These are phyloP conservation scores for Ephestia elutella DNA, from an alignment of 1,140 invertebrate genomes.

Conservation along the genomic window DNA sequence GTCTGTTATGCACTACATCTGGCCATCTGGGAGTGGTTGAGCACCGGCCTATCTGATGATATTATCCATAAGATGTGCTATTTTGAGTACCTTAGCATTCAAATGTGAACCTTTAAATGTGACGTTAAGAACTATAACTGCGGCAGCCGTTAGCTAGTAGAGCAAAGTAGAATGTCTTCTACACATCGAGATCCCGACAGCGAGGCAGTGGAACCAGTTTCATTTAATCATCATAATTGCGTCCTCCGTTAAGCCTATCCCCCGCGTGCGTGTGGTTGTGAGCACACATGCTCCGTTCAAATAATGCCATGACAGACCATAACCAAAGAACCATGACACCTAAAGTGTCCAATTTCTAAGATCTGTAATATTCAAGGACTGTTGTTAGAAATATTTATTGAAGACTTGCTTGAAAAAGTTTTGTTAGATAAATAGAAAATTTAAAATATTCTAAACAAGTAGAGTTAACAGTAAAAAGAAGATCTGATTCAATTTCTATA, in stretches of 20 bases:
- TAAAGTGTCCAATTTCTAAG: no score
- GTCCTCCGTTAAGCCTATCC: slow-evolving; percentile 56
- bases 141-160: neutral
- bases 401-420: no score
- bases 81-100: neutral
- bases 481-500: no score
- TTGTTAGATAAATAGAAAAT: no score
- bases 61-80: neutral
- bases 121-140: neutral
- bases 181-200: slow-evolving; percentile 35
- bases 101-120: neutral
- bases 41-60: slow-evolving; percentile 16
- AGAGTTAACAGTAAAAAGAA: no score
- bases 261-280: slow-evolving; percentile 22
- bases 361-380: no score
- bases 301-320: neutral
- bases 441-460: no score
- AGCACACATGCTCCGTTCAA: slow-evolving; percentile 20
- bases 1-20: slow-evolving; percentile 10
- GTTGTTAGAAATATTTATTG: no score
- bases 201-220: slow-evolving; percentile 47
- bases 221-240: slow-evolving; percentile 67
- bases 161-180: slow-evolving; percentile 21
- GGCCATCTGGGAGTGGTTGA: slow-evolving; percentile 19
- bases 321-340: no score